Evolutionary conservation across 2,888 invertebrate genomes (phyloP).

Genomic region (Hirudinaria manillensis): DNA sequence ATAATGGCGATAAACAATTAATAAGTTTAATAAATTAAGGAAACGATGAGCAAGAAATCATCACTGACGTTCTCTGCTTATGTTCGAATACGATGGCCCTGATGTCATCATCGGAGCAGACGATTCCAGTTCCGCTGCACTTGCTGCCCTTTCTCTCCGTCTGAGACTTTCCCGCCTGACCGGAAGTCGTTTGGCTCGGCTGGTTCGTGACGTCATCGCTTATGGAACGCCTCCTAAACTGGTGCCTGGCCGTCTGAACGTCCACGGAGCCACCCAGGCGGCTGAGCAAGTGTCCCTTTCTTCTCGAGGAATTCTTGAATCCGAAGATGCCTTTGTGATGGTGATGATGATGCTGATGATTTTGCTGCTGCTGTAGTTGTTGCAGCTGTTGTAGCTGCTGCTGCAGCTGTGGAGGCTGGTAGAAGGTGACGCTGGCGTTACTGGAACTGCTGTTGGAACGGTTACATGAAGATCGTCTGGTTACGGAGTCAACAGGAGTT

Average conservation of each 20-base stretch:
- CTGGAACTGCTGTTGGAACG: not conserved
- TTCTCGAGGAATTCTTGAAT: not conserved
- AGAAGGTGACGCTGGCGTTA: constrained; percentile 18
- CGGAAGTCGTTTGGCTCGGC: constrained; percentile 8
- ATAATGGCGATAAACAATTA: not conserved
- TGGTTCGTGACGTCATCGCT: constrained; percentile 41
- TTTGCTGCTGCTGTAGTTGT: not conserved
- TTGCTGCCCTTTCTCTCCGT: constrained; percentile 2
- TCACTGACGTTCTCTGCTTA: constrained; percentile 38
- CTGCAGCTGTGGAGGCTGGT: not conserved
- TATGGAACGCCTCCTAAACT: constrained; percentile 39
- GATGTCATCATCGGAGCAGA: constrained; percentile 42
- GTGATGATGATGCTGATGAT: not conserved
- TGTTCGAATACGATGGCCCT: constrained; percentile 37
- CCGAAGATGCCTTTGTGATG: constrained; percentile 17
- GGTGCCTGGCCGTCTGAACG: constrained; percentile 30
- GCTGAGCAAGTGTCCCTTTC: not conserved
- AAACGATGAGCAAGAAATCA: constrained; percentile 37
- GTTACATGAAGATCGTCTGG: not conserved
- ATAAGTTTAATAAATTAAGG: no score
- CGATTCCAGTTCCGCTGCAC: constrained; percentile 36
- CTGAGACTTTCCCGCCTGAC: constrained; percentile 1
- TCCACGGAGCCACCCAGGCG: constrained; percentile 12
- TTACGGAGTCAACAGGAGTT: not conserved
- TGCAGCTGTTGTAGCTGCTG: constrained; percentile 20